phyloP scores from a whole-genome alignment of 2,888 invertebrate species.

The Philereme vetulata region DNA sequence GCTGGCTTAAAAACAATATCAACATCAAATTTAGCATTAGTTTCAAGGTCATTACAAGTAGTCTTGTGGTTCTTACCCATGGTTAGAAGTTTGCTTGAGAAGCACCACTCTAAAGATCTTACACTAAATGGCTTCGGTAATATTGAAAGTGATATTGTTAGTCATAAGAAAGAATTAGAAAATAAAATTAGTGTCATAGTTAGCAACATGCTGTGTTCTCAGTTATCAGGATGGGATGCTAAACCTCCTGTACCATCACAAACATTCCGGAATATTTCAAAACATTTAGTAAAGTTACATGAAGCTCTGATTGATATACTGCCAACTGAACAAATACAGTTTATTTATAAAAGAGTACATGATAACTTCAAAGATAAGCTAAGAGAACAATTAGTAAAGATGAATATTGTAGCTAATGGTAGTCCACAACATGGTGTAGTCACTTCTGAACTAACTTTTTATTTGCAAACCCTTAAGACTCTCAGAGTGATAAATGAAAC shows the following conservation, averaged over 20 bases:
- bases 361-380: slow-evolving; percentile 94
- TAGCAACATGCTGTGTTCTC: slow-evolving; percentile 91
- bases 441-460: slow-evolving; percentile 96
- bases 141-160: slow-evolving; percentile 90
- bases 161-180: slow-evolving; percentile 96
- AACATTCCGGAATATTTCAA: slow-evolving; percentile 93
- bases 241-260: slow-evolving; percentile 97
- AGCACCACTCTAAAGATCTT: slow-evolving; percentile 78
- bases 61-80: slow-evolving; percentile 91
- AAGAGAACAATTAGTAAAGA: slow-evolving; percentile 91
- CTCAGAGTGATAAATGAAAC: slow-evolving; percentile 90
- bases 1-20: slow-evolving; percentile 97
- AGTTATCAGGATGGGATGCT: slow-evolving; percentile 95
- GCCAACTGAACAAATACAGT: slow-evolving; percentile 90
- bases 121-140: slow-evolving; percentile 85
- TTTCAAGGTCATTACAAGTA: slow-evolving; percentile 92
- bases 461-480: slow-evolving; percentile 92
- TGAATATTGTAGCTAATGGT: slow-evolving; percentile 97
- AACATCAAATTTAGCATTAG: slow-evolving; percentile 95
- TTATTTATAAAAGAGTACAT: slow-evolving; percentile 91
- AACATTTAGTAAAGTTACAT: slow-evolving; percentile 94
- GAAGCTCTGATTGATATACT: slow-evolving; percentile 95
- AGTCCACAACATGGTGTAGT: slow-evolving; percentile 98
- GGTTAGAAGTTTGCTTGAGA: slow-evolving; percentile 87
- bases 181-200: slow-evolving; percentile 96